Conservation (phyloP, 1,140 invertebrate genomes). For the Bombus pascuorum region DNA sequence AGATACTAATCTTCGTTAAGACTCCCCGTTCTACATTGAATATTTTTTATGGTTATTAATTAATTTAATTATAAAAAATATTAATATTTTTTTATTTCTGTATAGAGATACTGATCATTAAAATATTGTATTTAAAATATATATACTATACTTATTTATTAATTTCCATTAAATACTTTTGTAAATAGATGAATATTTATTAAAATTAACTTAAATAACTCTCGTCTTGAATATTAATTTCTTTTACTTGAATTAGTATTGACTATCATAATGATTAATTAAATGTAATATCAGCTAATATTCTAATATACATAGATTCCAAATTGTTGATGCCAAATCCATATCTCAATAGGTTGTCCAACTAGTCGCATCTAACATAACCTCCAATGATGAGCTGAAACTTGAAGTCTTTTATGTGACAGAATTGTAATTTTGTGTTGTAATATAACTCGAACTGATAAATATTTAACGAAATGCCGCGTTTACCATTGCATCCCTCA, state of each 20-base stretch:
- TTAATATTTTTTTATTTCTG: not conserved
- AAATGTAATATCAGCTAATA: not conserved
- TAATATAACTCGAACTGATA: not conserved
- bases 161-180: not conserved
- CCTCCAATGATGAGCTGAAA: not conserved
- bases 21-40: not conserved
- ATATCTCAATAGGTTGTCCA: not conserved
- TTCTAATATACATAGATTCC: not conserved
- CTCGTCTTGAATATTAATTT: not conserved
- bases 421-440: not conserved
- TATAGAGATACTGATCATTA: not conserved
- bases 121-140: not conserved
- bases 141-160: not conserved
- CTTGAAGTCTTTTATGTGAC: not conserved
- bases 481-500: conserved; percentile 74
- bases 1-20: too few relatives aligned
- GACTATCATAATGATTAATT: not conserved
- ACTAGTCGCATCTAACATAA: not conserved
- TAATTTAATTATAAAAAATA: too few relatives aligned
- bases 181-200: too few relatives aligned
- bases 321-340: not conserved
- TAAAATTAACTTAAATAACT: not conserved
- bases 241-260: not conserved
- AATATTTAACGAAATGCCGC: conserved; percentile 70
- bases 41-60: not conserved